Evolutionary conservation across 2,113 vertebrate genomes (phyloP).

Genomic region (Octodon degus): DNA sequence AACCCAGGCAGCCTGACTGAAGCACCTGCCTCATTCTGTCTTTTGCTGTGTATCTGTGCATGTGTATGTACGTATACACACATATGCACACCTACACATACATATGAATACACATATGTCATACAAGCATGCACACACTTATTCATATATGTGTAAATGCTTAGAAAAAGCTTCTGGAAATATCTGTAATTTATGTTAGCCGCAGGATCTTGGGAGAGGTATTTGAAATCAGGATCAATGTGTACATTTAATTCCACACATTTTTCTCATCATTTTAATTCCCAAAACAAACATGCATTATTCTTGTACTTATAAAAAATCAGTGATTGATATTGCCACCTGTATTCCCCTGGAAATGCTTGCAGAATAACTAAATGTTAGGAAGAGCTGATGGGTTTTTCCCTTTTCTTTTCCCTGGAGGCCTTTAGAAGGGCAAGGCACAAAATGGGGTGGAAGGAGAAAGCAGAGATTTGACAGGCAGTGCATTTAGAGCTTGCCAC

Average conservation of each 20-base stretch:
- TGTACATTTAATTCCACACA: not conserved
- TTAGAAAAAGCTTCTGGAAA: not conserved
- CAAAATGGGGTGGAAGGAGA: not conserved
- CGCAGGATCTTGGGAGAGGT: not conserved
- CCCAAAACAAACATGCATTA: not conserved
- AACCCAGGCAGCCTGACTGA: not conserved
- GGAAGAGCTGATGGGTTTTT: not conserved
- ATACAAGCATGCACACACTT: no score
- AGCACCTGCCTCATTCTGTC: not conserved
- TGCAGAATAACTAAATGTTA: not conserved
- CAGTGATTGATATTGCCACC: not conserved
- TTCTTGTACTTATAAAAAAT: not conserved
- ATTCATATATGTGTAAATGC: not conserved
- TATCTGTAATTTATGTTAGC: not conserved
- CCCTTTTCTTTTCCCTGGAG: not conserved
- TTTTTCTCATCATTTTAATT: not conserved
- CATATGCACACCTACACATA: not conserved
- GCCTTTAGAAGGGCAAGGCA: conserved; percentile 7
- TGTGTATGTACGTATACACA: not conserved
- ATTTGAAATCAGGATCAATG: not conserved
- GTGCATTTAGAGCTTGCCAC: not conserved
- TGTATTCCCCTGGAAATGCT: not conserved
- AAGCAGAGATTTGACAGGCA: not conserved
- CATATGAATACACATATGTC: no score
- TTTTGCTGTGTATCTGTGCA: not conserved